phyloP scores from a whole-genome alignment of 2,113 vertebrate species.

The Odontophorus gujanensis region DNA sequence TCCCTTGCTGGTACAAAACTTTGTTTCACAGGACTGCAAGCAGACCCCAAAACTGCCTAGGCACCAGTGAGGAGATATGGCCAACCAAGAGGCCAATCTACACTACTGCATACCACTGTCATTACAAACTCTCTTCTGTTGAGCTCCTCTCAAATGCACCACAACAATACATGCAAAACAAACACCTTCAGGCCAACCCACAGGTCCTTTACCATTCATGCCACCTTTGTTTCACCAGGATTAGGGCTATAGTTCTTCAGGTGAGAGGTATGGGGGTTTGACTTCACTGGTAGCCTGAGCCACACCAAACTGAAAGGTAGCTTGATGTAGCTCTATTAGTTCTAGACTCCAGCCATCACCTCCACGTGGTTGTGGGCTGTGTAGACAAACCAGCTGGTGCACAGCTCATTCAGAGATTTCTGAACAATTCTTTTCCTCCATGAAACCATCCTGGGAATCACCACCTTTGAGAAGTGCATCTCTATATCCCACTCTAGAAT shows the following conservation, averaged over 20 bases:
- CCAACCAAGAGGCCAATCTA: too few species aligned
- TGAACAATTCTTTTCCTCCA: neutral
- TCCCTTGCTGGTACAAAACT: neutral
- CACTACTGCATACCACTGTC: too few species aligned
- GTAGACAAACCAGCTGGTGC: neutral
- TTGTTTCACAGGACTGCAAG: neutral
- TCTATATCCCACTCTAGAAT: neutral
- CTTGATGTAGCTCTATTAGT: neutral
- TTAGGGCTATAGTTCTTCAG: neutral
- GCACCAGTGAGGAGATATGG: neutral
- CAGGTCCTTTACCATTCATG: neutral
- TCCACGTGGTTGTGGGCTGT: fast-evolving
- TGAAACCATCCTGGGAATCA: neutral
- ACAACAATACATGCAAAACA: neutral
- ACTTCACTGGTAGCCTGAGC: neutral
- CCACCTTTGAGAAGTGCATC: neutral
- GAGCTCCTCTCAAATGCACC: neutral
- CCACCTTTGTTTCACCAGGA: neutral
- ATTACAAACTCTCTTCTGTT: neutral
- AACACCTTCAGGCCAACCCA: neutral
- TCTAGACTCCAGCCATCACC: neutral
- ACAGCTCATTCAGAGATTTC: neutral
- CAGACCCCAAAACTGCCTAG: neutral
- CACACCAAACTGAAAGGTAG: neutral
- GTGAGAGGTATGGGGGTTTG: neutral